Percentiles rank a stretch among this genome's conserved stretches.
Evolutionary conservation across 2,113 vertebrate species (phyloP).

Genomic region (Lycocorax pyrrhopterus): DNA sequence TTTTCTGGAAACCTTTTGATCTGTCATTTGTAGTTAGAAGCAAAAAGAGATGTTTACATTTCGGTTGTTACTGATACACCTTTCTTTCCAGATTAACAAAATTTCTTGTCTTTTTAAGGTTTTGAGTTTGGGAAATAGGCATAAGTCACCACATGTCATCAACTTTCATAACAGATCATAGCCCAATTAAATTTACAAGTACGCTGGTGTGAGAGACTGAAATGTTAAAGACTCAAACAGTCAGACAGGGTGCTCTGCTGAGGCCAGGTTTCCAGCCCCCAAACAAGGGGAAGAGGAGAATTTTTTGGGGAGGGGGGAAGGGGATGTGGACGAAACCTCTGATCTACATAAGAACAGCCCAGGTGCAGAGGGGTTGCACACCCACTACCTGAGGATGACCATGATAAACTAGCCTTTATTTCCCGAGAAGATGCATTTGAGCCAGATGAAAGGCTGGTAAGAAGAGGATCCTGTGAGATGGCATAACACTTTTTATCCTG

Average conservation of each 20-base stretch:
- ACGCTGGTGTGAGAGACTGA: neutral
- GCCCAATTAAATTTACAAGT: neutral
- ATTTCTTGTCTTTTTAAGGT: neutral
- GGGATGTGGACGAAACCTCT: neutral
- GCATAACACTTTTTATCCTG: neutral
- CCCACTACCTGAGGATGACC: neutral
- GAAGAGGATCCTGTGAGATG: neutral
- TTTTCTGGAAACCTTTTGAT: neutral
- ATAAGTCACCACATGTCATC: neutral
- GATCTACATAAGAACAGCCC: too few relatives aligned
- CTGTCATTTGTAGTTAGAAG: neutral
- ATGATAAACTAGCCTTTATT: accelerated
- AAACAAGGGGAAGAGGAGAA: neutral
- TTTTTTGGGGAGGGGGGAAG: accelerated
- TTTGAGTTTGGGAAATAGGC: neutral
- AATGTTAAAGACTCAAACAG: neutral
- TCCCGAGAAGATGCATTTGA: neutral
- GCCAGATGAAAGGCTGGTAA: neutral
- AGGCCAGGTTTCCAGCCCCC: accelerated
- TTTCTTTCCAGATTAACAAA: neutral
- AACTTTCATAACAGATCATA: neutral
- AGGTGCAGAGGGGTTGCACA: neutral
- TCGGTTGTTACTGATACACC: neutral
- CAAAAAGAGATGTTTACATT: neutral
- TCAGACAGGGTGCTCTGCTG: neutral